A percentile compares a stretch with the other conserved stretches of the same genome.
phyloP scores from a whole-genome alignment of 2,113 vertebrate species.

The Corythaixoides concolor region DNA sequence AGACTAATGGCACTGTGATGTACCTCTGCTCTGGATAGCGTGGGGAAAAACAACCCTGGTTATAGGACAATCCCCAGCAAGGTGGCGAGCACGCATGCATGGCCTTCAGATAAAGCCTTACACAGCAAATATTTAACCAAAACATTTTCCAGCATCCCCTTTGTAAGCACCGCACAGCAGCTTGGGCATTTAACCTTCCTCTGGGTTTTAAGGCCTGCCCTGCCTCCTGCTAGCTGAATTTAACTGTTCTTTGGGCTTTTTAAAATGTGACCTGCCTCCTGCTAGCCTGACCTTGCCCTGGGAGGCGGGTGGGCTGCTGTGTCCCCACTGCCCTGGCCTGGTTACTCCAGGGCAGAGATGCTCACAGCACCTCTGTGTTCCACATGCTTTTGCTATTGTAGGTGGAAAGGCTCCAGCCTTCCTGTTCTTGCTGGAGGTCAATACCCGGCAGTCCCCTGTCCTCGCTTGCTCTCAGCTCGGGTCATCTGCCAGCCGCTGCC shows the following conservation, averaged over 20 bases:
- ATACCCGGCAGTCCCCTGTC: constrained; percentile 4
- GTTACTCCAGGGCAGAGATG: constrained; percentile 25
- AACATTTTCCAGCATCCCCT: neutral
- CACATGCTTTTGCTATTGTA: neutral
- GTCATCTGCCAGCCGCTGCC: neutral
- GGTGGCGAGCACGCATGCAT: neutral
- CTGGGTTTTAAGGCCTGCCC: neutral
- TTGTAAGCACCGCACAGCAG: neutral
- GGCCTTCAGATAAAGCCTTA: neutral
- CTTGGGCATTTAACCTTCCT: neutral
- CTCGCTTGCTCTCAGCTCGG: neutral
- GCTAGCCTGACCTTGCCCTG: constrained; percentile 3
- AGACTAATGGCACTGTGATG: neutral
- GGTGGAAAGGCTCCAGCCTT: neutral
- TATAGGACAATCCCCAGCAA: neutral
- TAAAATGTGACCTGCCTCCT: neutral
- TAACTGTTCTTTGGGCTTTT: neutral
- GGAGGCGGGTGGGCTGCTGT: neutral
- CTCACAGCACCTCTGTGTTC: neutral
- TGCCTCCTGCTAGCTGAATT: neutral
- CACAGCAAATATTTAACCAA: neutral
- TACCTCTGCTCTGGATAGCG: neutral
- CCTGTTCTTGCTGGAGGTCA: constrained; percentile 2
- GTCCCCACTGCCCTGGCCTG: neutral
- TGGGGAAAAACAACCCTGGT: neutral